Base-by-base conservation (phyloP, 2,113 vertebrate genomes). In the Conger conger region DNA sequence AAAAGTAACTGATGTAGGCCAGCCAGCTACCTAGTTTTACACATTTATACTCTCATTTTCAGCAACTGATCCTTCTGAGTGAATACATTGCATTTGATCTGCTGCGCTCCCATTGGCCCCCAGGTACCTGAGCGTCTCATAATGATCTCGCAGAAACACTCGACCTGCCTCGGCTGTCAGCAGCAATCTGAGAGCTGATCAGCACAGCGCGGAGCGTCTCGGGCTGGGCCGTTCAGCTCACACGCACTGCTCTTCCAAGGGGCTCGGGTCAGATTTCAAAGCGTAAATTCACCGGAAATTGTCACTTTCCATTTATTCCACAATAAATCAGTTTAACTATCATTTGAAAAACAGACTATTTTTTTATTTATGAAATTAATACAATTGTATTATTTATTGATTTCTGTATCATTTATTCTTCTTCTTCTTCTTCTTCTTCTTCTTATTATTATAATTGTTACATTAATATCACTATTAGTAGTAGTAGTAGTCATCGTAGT, bases 151-250 rank as follows among this genome's bases (percentile, higher is more conserved):
- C 9, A 84, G 85, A 84, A 30, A 78, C 63, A 36, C 45, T 83
- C 85, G 84, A 85, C 38, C 87, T 60, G 86, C 35, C 68, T 88
- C 36, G 68, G 1, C 53, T 89, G 76, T 82, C 87, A 91, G 86
- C 53, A 68, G 84, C n/a, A 79, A 82, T 90, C 85, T 87, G 40
- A 84, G 79, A 90, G 87, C 0, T 90, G 89, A 86, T 88, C 80
- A 84, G 80, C 87, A 89, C 90, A 83, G 53, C 84, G 4, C 20
- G 13, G 23, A 86, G n/a, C n/a, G 30, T 88, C 54, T 76, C 78
- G 79, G 1, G 1, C 53, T 9, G 36, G 15, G 11, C 35, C 40
- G 40, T 54, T 3, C 16, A 5, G 27, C 36, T 82, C 60, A 60
- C 1, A 54, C 20, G 30, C 23, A 54, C 76, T 86, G 3, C 27